Base-by-base conservation (phyloP, 2,888 invertebrate genomes). In the Apocheima hispidaria region DNA sequence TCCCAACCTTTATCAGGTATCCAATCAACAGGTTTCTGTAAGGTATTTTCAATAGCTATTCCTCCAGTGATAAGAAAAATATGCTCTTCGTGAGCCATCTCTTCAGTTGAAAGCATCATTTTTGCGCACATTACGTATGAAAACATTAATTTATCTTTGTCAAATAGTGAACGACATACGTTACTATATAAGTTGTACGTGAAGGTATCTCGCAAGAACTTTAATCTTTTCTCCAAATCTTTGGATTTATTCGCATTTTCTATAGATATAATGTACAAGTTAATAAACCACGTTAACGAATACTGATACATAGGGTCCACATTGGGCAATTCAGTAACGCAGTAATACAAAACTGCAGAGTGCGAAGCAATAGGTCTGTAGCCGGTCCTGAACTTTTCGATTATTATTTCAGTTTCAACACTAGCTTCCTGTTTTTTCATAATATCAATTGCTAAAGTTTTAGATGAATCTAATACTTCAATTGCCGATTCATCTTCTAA, bases 301-400 rank as follows among this genome's bases (percentile, higher is more conserved):
- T 96, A 98, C 84, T 97, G 97, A 85, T 97, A 98, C 97, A 97
- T 97, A 6, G 97, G 96, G 86, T 97, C 96, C 30, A 98, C 95
- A 78, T 96, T 96, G 9, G 97, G 96, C 69, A 97, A 88, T 88
- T 97, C 96, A 0, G 96, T 96, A 23, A 97, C 95, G 71, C 96
- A 96, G 81, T 97, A 97, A 84, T 97, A 97, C 44, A 97, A 88
- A 38, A 96, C 94, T 7, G 97, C 95, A 10, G 96, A 96, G 87
- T 97, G 96, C 59, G 95, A 95, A 6, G 97, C 96, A 46, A 97
- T 96, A 5, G 96, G 95, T 72, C 94, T 93, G 80, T 97, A 97
- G 54, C 95, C 96, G 68, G 93, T 92, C 58, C 97, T 93, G 69
- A 96, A 96, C 51, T 94, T 93, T 79, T 97, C 96, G 67, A 97